phyloP scores from a whole-genome alignment of 2,113 vertebrate species.

The Microtus montanus region DNA sequence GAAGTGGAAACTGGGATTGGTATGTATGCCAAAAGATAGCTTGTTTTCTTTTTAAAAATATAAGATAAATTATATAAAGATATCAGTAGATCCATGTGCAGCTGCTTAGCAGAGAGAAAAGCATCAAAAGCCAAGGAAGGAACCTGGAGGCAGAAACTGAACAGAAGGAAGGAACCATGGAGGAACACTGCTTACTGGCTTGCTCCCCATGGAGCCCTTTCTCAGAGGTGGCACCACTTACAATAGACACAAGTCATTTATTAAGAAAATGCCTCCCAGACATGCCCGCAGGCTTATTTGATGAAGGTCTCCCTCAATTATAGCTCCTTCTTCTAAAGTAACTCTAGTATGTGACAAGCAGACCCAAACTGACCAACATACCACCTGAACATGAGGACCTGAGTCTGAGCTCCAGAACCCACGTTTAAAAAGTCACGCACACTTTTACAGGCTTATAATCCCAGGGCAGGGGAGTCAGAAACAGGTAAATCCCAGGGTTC shows the following conservation, averaged over 20 bases:
- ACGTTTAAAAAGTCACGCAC: background rate
- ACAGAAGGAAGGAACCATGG: background rate
- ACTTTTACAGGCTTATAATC: background rate
- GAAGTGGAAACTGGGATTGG: too few species aligned
- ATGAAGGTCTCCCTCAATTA: background rate
- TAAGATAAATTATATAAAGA: background rate
- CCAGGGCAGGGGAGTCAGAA: background rate
- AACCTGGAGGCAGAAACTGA: background rate
- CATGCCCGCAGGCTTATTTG: background rate
- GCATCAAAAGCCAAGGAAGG: background rate
- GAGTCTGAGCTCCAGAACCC: background rate
- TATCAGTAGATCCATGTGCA: background rate
- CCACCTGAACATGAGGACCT: background rate
- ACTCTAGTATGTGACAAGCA: background rate
- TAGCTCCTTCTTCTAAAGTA: background rate
- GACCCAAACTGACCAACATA: background rate
- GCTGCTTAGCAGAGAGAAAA: background rate
- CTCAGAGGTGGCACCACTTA: background rate
- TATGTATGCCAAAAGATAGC: too few species aligned
- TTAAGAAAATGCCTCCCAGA: background rate
- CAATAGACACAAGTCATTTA: background rate
- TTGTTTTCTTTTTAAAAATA: too few species aligned
- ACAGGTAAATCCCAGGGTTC: too few species aligned
- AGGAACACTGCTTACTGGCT: background rate
- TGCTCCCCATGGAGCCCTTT: background rate